Percentiles rank a stretch among this genome's conserved stretches.
These are phyloP conservation scores for Polyodon spathula DNA, from an alignment of 2,113 vertebrate species.

Conservation along the genomic window DNA sequence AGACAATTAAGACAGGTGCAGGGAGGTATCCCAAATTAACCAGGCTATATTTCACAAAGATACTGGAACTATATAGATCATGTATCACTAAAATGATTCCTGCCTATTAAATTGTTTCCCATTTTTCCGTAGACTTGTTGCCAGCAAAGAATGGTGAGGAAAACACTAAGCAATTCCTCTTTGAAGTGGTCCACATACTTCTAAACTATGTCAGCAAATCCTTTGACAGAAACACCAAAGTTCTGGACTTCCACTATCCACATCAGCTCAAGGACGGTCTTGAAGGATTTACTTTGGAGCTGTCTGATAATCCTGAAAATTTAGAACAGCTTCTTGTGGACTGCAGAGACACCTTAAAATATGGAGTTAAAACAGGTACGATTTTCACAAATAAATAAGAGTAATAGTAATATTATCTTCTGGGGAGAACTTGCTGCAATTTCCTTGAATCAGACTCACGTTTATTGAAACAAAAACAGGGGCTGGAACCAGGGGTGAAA, in stretches of 20 bases:
- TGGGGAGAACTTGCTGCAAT: too few relatives aligned
- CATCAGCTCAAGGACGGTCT: slow-evolving; percentile 53
- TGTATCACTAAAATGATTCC: neutral
- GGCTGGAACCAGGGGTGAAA: too few relatives aligned
- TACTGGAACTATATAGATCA: too few relatives aligned
- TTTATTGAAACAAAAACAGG: too few relatives aligned
- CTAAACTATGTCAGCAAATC: slow-evolving; percentile 47
- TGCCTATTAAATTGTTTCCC: neutral
- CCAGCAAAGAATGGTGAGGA: slow-evolving; percentile 34
- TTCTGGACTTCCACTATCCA: slow-evolving; percentile 55
- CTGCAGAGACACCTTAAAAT: slow-evolving; percentile 53
- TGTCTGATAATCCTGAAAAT: slow-evolving; percentile 43
- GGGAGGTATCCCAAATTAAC: too few relatives aligned
- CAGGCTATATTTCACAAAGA: too few relatives aligned
- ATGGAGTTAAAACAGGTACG: slow-evolving; percentile 52
- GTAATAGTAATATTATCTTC: too few relatives aligned
- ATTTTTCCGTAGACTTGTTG: slow-evolving; percentile 40
- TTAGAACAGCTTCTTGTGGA: slow-evolving; percentile 49
- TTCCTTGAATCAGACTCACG: too few relatives aligned
- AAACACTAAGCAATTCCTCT: slow-evolving; percentile 40
- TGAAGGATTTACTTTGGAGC: slow-evolving; percentile 48
- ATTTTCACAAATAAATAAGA: neutral
- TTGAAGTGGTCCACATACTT: slow-evolving; percentile 47
- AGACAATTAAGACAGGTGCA: too few relatives aligned
- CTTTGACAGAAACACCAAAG: slow-evolving; percentile 42